A percentile compares a stretch with the other conserved stretches of the same genome.
phyloP scores from a whole-genome alignment of 2,888 invertebrate genomes.

The Reticulitermes lucifugus region DNA sequence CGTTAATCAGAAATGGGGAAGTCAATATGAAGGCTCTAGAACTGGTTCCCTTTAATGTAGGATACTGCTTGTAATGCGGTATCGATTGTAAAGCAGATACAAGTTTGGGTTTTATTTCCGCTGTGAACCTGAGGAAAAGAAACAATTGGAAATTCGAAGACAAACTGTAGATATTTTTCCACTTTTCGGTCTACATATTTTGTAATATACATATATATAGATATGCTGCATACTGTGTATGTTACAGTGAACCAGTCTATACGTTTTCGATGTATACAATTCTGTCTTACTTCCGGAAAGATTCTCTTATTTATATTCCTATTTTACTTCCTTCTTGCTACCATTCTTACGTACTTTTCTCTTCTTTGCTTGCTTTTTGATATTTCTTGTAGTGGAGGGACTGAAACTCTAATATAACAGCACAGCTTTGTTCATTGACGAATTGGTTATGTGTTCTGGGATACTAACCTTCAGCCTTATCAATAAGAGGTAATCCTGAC shows the following conservation, averaged over 20 bases:
- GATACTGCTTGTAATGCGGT: neutral
- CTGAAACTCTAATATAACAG: neutral
- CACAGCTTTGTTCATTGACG: neutral
- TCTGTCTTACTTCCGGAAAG: neutral
- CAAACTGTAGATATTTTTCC: neutral
- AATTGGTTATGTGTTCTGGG: neutral
- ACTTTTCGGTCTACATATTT: neutral
- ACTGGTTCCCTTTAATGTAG: neutral
- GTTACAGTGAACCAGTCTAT: neutral
- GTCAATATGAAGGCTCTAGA: too few species aligned
- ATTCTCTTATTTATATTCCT: slow-evolving; percentile 9
- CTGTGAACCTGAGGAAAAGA: neutral
- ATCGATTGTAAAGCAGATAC: neutral
- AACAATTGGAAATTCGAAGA: neutral
- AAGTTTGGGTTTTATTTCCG: neutral
- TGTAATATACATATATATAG: neutral
- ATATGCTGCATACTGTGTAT: neutral
- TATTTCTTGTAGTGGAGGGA: neutral
- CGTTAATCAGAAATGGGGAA: too few species aligned
- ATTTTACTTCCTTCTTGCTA: neutral
- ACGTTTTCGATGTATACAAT: neutral
- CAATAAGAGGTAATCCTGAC: neutral
- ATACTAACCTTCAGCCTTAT: neutral
- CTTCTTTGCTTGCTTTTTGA: neutral
- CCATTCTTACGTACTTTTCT: neutral